A percentile compares a stretch with the other conserved stretches of the same genome.
These are phyloP conservation scores for Hippocampus comes DNA, from an alignment of 2,113 vertebrate genomes.

Conservation along the genomic window DNA sequence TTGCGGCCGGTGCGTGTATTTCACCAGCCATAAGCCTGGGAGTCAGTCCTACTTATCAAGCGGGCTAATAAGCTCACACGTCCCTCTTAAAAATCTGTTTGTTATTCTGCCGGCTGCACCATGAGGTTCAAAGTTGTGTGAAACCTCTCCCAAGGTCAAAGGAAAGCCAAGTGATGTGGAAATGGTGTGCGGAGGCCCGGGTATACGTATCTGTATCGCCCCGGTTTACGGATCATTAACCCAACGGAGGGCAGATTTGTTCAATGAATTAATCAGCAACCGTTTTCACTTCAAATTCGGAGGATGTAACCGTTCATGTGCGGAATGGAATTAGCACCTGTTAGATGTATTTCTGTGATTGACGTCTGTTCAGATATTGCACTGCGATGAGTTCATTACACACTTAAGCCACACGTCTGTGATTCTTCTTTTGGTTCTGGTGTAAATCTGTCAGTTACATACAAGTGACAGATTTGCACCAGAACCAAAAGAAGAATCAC, in stretches of 20 bases:
- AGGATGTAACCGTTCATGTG: conserved; percentile 18
- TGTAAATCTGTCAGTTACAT: neutral
- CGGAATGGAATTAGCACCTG: conserved; percentile 29
- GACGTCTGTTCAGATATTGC: conserved; percentile 34
- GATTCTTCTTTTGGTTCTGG: too few species aligned
- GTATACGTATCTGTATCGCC: neutral
- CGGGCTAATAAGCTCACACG: conserved; percentile 44
- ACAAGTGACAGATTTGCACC: conserved; percentile 4
- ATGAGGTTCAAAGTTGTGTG: conserved; percentile 41
- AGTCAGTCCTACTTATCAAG: conserved; percentile 57
- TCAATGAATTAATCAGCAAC: conserved; percentile 13
- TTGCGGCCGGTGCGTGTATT: conserved; percentile 30
- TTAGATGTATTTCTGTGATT: conserved; percentile 36
- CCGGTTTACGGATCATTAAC: neutral
- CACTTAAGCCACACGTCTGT: neutral
- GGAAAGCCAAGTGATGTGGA: conserved; percentile 12
- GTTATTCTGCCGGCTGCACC: conserved; percentile 47
- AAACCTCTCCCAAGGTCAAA: conserved; percentile 56
- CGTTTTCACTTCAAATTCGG: conserved; percentile 17
- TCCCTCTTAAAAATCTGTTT: conserved; percentile 54
- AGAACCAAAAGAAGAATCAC: neutral
- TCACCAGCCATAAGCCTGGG: conserved; percentile 49
- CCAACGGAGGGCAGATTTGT: conserved; percentile 4
- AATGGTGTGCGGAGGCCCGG: conserved; percentile 2
- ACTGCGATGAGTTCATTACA: conserved; percentile 29